Percentiles rank a stretch among this genome's conserved stretches.
Evolutionary conservation across 2,113 vertebrate species (phyloP).

Genomic region (Paraplagusia blochii): DNA sequence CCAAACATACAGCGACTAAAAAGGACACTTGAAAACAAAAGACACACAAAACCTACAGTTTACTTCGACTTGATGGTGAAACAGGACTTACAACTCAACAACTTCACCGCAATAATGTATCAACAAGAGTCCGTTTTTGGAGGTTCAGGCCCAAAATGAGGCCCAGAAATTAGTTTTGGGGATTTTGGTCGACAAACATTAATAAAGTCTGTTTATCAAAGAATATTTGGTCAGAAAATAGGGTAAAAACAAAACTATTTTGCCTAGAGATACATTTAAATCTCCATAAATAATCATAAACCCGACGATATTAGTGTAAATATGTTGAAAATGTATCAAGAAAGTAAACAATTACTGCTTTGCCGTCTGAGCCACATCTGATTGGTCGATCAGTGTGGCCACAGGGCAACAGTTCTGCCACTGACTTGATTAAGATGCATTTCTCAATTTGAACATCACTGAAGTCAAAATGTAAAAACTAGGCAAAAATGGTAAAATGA

Average conservation of each 20-base stretch:
- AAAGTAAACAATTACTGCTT: background rate
- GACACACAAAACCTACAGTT: slow-evolving; percentile 4
- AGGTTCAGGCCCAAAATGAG: no score
- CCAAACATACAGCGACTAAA: background rate
- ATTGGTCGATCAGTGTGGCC: slow-evolving; percentile 54
- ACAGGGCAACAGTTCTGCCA: background rate
- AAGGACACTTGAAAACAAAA: slow-evolving; percentile 25
- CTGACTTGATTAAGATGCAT: background rate
- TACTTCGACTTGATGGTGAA: background rate
- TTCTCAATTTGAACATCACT: background rate
- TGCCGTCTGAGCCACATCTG: slow-evolving; percentile 20
- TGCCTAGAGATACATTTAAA: no score
- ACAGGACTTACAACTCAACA: background rate
- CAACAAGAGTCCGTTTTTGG: no score
- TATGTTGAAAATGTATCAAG: no score
- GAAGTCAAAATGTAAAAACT: background rate
- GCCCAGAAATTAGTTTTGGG: no score
- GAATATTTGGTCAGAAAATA: no score
- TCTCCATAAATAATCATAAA: no score
- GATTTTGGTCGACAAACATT: no score
- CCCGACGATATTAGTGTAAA: no score
- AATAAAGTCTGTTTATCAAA: no score
- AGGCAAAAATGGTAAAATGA: background rate
- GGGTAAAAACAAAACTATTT: no score
- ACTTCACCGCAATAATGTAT: no score